Base-by-base conservation (phyloP, 1,140 invertebrate species). In the Sesamia nonagrioides region DNA sequence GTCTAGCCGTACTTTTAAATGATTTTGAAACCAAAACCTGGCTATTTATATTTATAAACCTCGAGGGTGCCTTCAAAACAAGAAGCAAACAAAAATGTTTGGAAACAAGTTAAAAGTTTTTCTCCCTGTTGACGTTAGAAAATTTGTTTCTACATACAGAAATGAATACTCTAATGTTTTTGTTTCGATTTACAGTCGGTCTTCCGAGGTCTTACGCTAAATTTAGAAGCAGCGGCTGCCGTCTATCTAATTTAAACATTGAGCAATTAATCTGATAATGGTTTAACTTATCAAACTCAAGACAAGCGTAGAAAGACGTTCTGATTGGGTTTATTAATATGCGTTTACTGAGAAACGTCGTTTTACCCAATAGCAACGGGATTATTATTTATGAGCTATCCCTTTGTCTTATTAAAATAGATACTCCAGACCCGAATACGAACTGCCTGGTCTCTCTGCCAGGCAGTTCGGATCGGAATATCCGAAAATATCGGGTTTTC, bases 401-500 rank as follows among this genome's bases (percentile, higher is more conserved):
- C 15, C 27, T 15, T 8, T 13, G 17, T 17, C 42, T 45, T 69
- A 69, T 69, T 69, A 69, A 69, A 48, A 27, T 27, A 0, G 42
- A 69, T 48, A 48, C 15, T 21, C n/a, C 37, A 15, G 61, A n/a
- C n/a, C n/a, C n/a, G n/a, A n/a, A n/a, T n/a, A n/a, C n/a, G n/a
- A n/a, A n/a, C n/a, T n/a, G n/a, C n/a, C n/a, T n/a, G n/a, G n/a
- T n/a, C n/a, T n/a, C n/a, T n/a, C n/a, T n/a, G n/a, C n/a, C 61
- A 42, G 42, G 42, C 37, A 63, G 15, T 42, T 18, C 37, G 37
- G 61, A 21, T n/a, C 13, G 13, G 21, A 48, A 69, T 69, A 69
- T 69, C 21, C 13, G 42, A 69, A 69, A 69, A 42, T 69, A 69
- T 69, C 21, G 42, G 42, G 42, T 50, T 48, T 48, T 48, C 40